Evolutionary conservation across 2,888 invertebrate genomes (phyloP), one percentile per base, ranked within the genome.

Genomic region (Thereva nobilitata): DNA sequence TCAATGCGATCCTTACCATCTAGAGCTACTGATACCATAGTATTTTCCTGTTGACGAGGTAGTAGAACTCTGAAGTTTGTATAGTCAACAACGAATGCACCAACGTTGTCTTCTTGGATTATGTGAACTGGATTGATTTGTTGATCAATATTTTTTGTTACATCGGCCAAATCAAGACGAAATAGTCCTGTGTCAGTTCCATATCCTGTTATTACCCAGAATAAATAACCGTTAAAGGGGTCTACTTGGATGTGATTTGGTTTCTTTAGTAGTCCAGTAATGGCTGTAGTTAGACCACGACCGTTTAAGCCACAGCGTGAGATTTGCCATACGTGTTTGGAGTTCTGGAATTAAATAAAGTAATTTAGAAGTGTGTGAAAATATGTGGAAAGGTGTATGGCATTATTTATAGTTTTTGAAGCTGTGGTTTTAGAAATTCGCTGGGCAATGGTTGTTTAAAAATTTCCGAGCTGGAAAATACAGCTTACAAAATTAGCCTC

Each of bases 221-320:
- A 95, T 37, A 95, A 80, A 79, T 90, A 95, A 5, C 96, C 97
- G 78, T 96, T 96, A 75, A 92, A 89, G 41, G 97, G 93, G 83
- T 97, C 97, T 0, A 95, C 91, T 82, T 93, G 90, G 72, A 97
- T 86, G 74, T 93, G 91, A 66, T 86, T 85, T 0, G 95, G 91
- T 72, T 87, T 85, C 4, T 85, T 84, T 61, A 84, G 83, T 66
- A 94, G 84, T 0, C 89, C 89, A 8, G 89, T 87, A 67, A 89
- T 82, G 0, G 92, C 89, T 0, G 90, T 86, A 6, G 87, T 86
- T 69, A 90, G 82, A 65, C 87, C 86, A 71, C 84, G 85, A 0
- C 93, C 92, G 74, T 90, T 87, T 45, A 93, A 84, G 75, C 88
- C 87, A 75, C 91, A 92, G 57, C 90, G 83, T 64, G 88, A 85